A percentile compares a stretch with the other conserved stretches of the same genome.
Evolutionary conservation across 2,888 invertebrate genomes (phyloP).

Genomic region (Diadegma fenestrale): DNA sequence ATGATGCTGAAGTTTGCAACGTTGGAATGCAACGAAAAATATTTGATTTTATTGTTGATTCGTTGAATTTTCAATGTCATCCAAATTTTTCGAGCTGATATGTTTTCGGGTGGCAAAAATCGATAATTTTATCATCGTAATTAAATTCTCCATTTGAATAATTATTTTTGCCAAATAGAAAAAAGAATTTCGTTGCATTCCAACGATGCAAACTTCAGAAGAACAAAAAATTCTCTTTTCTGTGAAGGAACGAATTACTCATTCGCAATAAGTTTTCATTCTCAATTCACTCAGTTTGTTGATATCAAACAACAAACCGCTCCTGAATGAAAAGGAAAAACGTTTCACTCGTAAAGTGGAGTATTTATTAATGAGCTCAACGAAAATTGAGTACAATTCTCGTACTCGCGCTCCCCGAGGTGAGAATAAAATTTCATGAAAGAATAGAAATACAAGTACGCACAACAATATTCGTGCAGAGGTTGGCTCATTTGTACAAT

Average conservation of each 20-base stretch:
- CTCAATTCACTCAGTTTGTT: not conserved
- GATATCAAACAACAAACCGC: not conserved
- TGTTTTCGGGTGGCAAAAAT: too few species aligned
- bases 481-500: conserved; percentile 8
- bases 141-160: too few species aligned
- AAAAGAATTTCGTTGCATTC: too few species aligned
- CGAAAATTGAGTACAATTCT: not conserved
- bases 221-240: too few species aligned
- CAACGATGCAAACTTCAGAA: too few species aligned
- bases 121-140: too few species aligned
- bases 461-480: not conserved
- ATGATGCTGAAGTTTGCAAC: too few species aligned
- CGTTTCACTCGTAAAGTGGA: not conserved
- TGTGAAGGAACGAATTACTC: not conserved
- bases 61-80: too few species aligned
- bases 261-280: not conserved
- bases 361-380: not conserved
- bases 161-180: too few species aligned
- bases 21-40: too few species aligned
- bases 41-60: too few species aligned
- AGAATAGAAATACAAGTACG: not conserved
- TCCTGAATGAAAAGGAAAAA: not conserved
- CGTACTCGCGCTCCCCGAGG: not conserved
- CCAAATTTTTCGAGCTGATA: too few species aligned
- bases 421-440: not conserved